Evolutionary conservation across 2,113 vertebrate genomes (phyloP), one percentile per base, ranked within the genome.

Genomic region (Barnardius zonarius): DNA sequence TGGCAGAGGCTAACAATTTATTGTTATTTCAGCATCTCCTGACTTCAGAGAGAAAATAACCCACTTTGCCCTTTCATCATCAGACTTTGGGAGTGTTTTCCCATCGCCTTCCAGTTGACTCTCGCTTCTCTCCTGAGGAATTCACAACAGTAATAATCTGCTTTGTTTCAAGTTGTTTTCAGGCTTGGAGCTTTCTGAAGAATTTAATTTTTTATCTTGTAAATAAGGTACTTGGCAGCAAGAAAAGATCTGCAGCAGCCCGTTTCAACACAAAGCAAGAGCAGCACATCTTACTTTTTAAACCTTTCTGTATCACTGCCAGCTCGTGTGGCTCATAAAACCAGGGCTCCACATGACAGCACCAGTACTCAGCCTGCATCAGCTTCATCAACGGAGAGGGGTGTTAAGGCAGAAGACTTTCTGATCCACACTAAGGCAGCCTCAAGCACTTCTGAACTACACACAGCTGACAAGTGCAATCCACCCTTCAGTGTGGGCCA

Each of bases 401-500:
- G 13, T 2, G 1, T 22, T 48, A 11, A 27, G 18, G 46, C 11
- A 28, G 59, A 55, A 35, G 25, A n/a, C 27, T 46, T 48, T 35
- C 30, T 62, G 31, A 25, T 63, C 35, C 41, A 19, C 17, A 11
- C 8, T 1, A 5, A 49, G 18, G 27, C 11, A 62, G 7, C 20
- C 17, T 66, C 67, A 74, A 35, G 33, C 17, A 4, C 13, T 43
- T 35, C 37, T 44, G 37, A 76, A 25, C 41, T 3, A 1, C 49
- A 33, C 1, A 3, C 27, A 18, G 15, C 11, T 11, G 19, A 44
- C 23, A 51, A 51, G 30, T 2, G 6, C 0, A 2, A 44, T 10
- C 39, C 48, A 30, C 28, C 74, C 48, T 43, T 28, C 59, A 37
- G 11, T 2, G 27, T 17, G 54, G 23, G 23, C 11, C 33, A 3